phyloP scores from a whole-genome alignment of 2,888 invertebrate genomes.

The Epinotia bilunana region DNA sequence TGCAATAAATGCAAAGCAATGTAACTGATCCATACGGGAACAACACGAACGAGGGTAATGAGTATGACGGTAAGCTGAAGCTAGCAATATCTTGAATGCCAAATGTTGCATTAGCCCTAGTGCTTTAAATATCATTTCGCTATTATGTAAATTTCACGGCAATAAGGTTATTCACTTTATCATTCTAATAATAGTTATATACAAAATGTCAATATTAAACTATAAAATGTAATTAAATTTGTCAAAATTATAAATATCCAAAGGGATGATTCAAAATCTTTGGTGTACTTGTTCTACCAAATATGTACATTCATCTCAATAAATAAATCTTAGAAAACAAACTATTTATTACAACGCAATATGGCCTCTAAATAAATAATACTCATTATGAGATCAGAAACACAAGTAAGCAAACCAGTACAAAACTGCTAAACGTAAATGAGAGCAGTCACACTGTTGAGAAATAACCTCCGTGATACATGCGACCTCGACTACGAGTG shows the following conservation, averaged over 20 bases:
- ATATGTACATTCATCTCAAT: constrained; percentile 61
- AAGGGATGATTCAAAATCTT: constrained; percentile 75
- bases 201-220: constrained; percentile 56
- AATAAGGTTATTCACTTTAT: constrained; percentile 53
- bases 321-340: constrained; percentile 72
- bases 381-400: constrained; percentile 83
- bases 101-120: constrained; percentile 60
- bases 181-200: constrained; percentile 54
- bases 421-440: constrained; percentile 16
- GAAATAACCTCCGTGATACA: constrained; percentile 13
- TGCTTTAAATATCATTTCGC: constrained; percentile 56
- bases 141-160: constrained; percentile 66
- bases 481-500: constrained; percentile 11
- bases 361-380: constrained; percentile 84
- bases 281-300: constrained; percentile 72
- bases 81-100: constrained; percentile 64
- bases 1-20: constrained; percentile 14
- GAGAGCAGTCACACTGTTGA: constrained; percentile 18
- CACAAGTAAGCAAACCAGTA: constrained; percentile 69
- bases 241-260: constrained; percentile 64
- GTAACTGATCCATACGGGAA: constrained; percentile 14
- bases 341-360: constrained; percentile 71
- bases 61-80: constrained; percentile 49
- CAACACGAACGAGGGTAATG: background rate
- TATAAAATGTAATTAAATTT: constrained; percentile 58